Evolutionary conservation across 1,140 invertebrate genomes (phyloP).

Genomic region (Bombus affinis): DNA sequence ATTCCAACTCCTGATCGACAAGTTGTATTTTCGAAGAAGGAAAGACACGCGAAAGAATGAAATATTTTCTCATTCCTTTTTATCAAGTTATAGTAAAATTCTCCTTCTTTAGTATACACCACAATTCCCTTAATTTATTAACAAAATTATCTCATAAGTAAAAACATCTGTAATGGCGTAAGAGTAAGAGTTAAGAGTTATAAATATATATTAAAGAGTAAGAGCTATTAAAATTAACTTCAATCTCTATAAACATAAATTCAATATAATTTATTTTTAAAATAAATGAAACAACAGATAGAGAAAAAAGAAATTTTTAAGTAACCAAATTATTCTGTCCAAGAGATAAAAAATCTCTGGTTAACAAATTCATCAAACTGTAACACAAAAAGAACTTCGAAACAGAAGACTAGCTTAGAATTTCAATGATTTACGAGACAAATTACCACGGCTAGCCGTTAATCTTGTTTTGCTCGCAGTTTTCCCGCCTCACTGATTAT

Average conservation of each 20-base stretch:
- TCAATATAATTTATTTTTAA: too few species aligned
- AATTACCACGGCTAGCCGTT: not conserved
- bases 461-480: slow-evolving; percentile 23
- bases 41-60: not conserved
- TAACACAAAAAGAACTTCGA: too few species aligned
- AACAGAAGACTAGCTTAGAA: too few species aligned
- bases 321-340: too few species aligned
- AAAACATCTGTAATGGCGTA: not conserved
- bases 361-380: not conserved
- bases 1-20: not conserved
- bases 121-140: not conserved
- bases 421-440: not conserved
- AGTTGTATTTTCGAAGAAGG: not conserved
- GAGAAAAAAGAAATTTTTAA: too few species aligned
- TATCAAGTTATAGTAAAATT: not conserved
- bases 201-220: too few species aligned
- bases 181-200: not conserved
- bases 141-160: not conserved
- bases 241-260: too few species aligned
- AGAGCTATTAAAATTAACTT: not conserved
- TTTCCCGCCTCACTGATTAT: slow-evolving; percentile 44
- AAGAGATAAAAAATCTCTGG: too few species aligned
- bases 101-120: not conserved
- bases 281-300: too few species aligned
- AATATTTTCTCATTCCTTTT: not conserved